Percentiles rank a stretch among this genome's conserved stretches.
Conservation (phyloP, 1,140 invertebrate genomes). For the Phortica variegata region DNA sequence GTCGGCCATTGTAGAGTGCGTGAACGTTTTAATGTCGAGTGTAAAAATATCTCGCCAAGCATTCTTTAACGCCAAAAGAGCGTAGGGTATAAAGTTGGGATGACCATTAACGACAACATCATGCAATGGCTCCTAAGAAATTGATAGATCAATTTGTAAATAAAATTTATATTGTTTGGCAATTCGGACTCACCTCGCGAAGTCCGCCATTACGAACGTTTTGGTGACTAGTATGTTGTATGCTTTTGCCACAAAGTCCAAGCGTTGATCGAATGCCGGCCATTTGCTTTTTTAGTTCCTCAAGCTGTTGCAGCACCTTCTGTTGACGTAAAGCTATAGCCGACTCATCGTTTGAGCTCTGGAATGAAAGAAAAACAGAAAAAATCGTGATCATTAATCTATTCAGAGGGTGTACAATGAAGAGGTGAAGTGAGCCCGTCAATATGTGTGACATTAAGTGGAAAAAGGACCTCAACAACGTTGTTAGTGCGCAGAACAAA, state of each 20-base stretch:
- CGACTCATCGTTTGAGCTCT: slow-evolving; percentile 6
- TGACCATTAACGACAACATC: slow-evolving; percentile 54
- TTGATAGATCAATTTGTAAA: neutral
- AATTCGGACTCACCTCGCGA: slow-evolving; percentile 27
- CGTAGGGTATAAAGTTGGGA: slow-evolving; percentile 56
- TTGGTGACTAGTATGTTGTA: slow-evolving; percentile 32
- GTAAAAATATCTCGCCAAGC: slow-evolving; percentile 44
- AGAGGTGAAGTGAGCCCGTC: no score
- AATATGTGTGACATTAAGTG: no score
- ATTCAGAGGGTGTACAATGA: neutral
- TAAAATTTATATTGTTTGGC: neutral
- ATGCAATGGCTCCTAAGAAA: slow-evolving; percentile 38
- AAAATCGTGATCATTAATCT: neutral
- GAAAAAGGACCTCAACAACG: no score
- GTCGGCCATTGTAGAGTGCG: slow-evolving; percentile 51
- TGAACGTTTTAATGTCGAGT: slow-evolving; percentile 49
- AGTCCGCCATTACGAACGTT: slow-evolving; percentile 39
- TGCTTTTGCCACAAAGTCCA: slow-evolving; percentile 40
- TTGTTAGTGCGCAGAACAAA: no score
- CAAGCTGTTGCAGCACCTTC: slow-evolving; percentile 40
- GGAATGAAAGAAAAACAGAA: slow-evolving; percentile 4
- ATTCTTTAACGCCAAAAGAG: slow-evolving; percentile 48
- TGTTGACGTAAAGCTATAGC: slow-evolving; percentile 37
- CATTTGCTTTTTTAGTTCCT: slow-evolving; percentile 46
- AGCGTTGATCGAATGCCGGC: slow-evolving; percentile 35